Conservation (phyloP, 2,888 invertebrate genomes). For the Carpatolechia fugitivella region DNA sequence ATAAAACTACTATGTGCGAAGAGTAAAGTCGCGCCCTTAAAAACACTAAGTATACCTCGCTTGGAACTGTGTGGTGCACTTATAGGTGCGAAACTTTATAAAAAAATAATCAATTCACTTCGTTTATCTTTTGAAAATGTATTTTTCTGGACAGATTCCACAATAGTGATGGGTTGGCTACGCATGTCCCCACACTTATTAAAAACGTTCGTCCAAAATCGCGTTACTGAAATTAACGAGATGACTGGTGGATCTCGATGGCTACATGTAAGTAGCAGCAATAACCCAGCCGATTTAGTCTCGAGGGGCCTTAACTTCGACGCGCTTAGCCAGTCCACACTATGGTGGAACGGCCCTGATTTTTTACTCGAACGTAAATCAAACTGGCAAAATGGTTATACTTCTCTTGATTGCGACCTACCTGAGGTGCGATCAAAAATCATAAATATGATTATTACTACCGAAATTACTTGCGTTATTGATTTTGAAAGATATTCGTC, state of each 20-base stretch:
- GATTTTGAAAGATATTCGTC: background rate
- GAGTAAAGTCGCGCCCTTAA: background rate
- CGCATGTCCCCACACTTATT: constrained; percentile 22
- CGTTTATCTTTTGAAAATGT: constrained; percentile 18
- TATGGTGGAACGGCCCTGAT: constrained; percentile 29
- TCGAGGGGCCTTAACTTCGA: constrained; percentile 23
- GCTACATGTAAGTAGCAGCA: constrained; percentile 24
- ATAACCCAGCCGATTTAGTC: constrained; percentile 28
- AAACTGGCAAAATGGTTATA: background rate
- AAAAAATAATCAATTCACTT: constrained; percentile 19
- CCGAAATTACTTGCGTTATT: background rate
- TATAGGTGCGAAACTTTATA: constrained; percentile 15
- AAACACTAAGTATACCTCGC: constrained; percentile 24
- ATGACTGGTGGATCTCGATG: constrained; percentile 23
- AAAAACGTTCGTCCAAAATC: constrained; percentile 29
- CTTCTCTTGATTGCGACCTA: background rate
- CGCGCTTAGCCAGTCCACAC: constrained; percentile 10
- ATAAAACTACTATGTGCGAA: too few relatives aligned
- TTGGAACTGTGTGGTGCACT: constrained; percentile 19
- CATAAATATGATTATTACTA: background rate
- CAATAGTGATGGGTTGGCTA: constrained; percentile 28
- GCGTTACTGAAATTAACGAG: constrained; percentile 25
- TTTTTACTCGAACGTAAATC: constrained; percentile 12
- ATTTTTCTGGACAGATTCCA: constrained; percentile 30
- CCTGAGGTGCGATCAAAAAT: background rate